Evolutionary conservation across 2,113 vertebrate genomes (phyloP).

Genomic region (Myanophis thanlyinensis): DNA sequence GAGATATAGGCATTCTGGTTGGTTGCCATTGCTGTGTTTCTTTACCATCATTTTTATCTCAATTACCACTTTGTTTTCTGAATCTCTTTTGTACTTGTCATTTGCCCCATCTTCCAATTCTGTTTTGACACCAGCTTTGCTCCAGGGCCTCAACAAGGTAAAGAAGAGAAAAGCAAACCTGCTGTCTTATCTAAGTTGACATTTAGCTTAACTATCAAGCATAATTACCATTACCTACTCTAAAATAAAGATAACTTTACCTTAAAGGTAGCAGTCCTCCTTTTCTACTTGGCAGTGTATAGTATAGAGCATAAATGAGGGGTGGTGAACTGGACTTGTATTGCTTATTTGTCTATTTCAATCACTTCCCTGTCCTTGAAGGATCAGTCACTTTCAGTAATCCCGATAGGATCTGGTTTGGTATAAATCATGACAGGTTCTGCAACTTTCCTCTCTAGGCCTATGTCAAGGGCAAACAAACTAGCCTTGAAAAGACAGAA

Average conservation of each 20-base stretch:
- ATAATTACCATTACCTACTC: not conserved
- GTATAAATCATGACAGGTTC: not conserved
- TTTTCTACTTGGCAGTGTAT: not conserved
- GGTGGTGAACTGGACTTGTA: not conserved
- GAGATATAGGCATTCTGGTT: not conserved
- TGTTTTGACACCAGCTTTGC: not conserved
- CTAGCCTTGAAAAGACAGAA: not conserved
- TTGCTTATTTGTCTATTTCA: not conserved
- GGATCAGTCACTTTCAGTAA: not conserved
- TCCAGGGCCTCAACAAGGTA: not conserved
- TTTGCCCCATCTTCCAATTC: not conserved
- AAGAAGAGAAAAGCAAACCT: not conserved
- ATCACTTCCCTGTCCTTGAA: not conserved
- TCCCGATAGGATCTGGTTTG: not conserved
- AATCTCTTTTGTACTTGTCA: not conserved
- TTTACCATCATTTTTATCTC: not conserved
- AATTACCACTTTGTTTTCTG: not conserved
- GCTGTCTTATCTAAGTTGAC: not conserved
- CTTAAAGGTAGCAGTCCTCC: not conserved
- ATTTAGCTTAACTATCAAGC: not conserved
- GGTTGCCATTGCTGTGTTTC: not conserved
- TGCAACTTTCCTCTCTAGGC: not conserved
- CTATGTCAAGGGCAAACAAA: not conserved
- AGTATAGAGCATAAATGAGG: not conserved
- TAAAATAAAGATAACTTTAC: not conserved